Evolutionary conservation across 2,797 vertebrate species (phyloP).

Genomic region (Lutjanus argentimaculatus): DNA sequence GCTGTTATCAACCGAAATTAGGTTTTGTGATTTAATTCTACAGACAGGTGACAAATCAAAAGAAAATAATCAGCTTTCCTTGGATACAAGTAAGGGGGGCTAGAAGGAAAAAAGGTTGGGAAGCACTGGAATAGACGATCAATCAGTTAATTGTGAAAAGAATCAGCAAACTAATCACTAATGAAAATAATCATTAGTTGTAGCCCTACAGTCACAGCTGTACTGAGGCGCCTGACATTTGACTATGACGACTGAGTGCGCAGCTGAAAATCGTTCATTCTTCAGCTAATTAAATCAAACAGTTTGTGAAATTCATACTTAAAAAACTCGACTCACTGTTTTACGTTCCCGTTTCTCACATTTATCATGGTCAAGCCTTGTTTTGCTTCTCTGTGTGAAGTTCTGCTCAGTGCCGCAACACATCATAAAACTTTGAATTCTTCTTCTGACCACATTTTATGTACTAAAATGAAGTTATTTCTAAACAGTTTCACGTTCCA

Average conservation of each 20-base stretch:
- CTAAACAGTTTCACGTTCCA: not conserved
- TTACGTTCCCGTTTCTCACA: not conserved
- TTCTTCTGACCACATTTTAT: not conserved
- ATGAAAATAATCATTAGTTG: no score
- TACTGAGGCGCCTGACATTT: not conserved
- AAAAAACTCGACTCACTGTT: not conserved
- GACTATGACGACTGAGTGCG: not conserved
- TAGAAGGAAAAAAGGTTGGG: no score
- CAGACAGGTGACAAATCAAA: no score
- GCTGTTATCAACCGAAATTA: no score
- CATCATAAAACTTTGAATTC: not conserved
- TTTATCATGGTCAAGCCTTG: not conserved
- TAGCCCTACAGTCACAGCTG: no score
- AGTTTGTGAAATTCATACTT: not conserved
- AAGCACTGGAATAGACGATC: no score
- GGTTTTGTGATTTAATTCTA: no score
- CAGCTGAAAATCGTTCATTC: not conserved
- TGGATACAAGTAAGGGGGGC: no score
- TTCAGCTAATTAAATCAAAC: not conserved
- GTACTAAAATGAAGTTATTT: not conserved
- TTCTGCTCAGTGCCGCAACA: not conserved
- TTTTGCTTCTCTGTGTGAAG: not conserved
- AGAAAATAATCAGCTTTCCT: no score
- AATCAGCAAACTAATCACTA: no score
- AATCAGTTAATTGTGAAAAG: no score